Evolutionary conservation across 1,140 invertebrate genomes (phyloP), one percentile per base, ranked within the genome.

Genomic region (Drosophila rhopaloa): DNA sequence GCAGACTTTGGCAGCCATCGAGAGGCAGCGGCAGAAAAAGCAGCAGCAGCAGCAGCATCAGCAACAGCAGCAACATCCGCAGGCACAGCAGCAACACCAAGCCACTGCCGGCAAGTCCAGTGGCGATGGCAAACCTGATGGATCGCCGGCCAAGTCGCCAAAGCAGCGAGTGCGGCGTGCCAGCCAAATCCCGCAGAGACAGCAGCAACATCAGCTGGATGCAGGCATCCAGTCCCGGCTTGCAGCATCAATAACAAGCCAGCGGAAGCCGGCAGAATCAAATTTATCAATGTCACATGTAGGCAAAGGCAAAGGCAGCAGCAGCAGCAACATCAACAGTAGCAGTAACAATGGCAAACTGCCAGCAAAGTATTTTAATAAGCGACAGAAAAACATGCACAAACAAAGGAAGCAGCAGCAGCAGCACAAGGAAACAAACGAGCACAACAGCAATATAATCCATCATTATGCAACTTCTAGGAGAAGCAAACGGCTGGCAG

Each of bases 201-300:
- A 75, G 32, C 41, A 37, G 41, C 65, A 70, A 53, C 79, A 80
- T 53, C 79, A 78, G 72, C 61, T 71, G 51, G 55, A 78, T 83
- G 67, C 79, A 75, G 58, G 27, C 50, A 73, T 37, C 60, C 65
- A 67, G 44, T 32, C 29, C 29, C 29, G 29, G 7, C 47, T 70
- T 46, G 46, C 43, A 54, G 79, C 81, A 85, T 82, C 79, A 79
- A 77, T 70, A 72, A 79, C 65, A 56, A 67, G 65, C 50, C 50
- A 48, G 35, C 68, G 41, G 51, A 55, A 82, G 56, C 62, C 72
- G 58, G 54, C 77, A 78, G 83, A 89, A 91, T 91, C 86, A 91
- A 85, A 91, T 91, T 91, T 91, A 91, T 91, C 90, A 91, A 80
- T 90, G 90, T 85, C 89, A 80, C 81, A 84, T 89, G 67, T 61